Conservation (phyloP, 2,113 vertebrate genomes). For the Periophthalmus modestus region DNA sequence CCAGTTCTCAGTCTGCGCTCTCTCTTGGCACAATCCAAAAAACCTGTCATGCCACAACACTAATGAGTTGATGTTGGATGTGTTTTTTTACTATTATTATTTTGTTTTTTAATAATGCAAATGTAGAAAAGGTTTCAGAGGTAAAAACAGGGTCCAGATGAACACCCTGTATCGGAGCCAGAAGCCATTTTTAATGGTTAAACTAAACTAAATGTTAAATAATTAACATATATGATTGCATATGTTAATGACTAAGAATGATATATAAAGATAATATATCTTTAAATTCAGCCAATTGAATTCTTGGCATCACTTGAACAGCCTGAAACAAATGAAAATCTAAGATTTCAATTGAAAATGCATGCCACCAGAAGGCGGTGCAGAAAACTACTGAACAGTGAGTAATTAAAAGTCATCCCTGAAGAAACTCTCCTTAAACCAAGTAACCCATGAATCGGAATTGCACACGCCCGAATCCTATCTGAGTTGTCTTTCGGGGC, state of each 20-base stretch:
- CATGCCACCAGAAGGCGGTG: neutral
- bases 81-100: no score
- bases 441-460: neutral
- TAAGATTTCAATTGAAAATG: neutral
- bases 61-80: no score
- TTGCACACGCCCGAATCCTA: constrained; percentile 3
- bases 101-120: no score
- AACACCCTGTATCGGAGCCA: no score
- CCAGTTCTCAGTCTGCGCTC: neutral
- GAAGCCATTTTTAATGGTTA: no score
- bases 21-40: neutral
- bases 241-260: no score
- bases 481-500: constrained; percentile 26
- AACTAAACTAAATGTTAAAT: no score
- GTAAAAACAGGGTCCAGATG: no score
- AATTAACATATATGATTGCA: no score
- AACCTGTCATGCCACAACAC: neutral
- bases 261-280: no score
- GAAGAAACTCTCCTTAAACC: neutral
- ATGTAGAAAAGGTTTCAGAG: no score
- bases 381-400: neutral
- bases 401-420: neutral
- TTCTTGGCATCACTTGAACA: neutral
- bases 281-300: neutral
- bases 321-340: neutral